These are phyloP conservation scores for Tetragnatha montana DNA, from an alignment of 2,888 invertebrate genomes.

Conservation along the genomic window DNA sequence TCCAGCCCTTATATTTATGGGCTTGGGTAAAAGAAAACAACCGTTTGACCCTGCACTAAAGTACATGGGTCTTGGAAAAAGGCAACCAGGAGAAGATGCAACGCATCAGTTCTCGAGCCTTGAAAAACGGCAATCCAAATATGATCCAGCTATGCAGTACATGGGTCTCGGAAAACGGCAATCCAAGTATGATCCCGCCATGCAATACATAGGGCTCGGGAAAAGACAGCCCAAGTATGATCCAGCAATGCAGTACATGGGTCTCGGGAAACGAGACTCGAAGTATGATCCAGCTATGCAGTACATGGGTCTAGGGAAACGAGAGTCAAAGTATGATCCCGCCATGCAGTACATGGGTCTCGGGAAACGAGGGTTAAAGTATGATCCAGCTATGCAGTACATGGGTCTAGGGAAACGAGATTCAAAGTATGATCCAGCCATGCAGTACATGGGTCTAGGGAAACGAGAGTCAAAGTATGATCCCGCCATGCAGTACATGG, in stretches of 20 bases:
- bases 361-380: slow-evolving; percentile 36
- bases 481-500: slow-evolving; percentile 46
- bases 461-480: slow-evolving; percentile 33
- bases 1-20: slow-evolving; percentile 58
- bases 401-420: slow-evolving; percentile 9
- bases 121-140: slow-evolving; percentile 28
- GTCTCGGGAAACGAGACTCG: neutral
- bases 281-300: slow-evolving; percentile 52
- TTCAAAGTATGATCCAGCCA: slow-evolving; percentile 49
- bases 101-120: too few relatives aligned
- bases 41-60: slow-evolving; percentile 26
- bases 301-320: slow-evolving; percentile 35
- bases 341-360: slow-evolving; percentile 44
- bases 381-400: slow-evolving; percentile 41
- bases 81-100: slow-evolving; percentile 11
- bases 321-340: slow-evolving; percentile 24
- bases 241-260: slow-evolving; percentile 39
- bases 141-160: slow-evolving; percentile 60
- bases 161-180: slow-evolving; percentile 48
- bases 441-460: slow-evolving; percentile 22
- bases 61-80: slow-evolving; percentile 33
- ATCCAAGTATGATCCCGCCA: slow-evolving; percentile 28
- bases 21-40: slow-evolving; percentile 51
- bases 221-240: slow-evolving; percentile 29
- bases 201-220: slow-evolving; percentile 35